phyloP scores from a whole-genome alignment of 2,797 vertebrate genomes.

The Pseudochaenichthys georgianus region DNA sequence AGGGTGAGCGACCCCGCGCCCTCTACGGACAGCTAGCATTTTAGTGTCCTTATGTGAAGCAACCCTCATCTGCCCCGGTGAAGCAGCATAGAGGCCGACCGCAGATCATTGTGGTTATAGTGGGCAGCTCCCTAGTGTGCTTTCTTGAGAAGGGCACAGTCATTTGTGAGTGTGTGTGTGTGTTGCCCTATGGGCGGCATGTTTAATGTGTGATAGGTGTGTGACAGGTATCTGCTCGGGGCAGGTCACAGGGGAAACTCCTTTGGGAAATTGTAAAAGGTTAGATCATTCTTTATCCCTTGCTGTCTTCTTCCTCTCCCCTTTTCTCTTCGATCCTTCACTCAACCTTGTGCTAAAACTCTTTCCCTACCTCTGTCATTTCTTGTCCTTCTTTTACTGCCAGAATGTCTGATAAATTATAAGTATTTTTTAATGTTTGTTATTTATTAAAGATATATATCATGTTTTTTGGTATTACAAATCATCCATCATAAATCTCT shows the following conservation, averaged over 20 bases:
- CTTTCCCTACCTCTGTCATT: background rate
- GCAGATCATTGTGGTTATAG: constrained; percentile 64
- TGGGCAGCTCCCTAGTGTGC: constrained; percentile 70
- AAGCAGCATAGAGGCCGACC: constrained; percentile 63
- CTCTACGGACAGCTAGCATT: constrained; percentile 51
- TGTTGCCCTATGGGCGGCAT: constrained; percentile 63
- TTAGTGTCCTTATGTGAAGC: constrained; percentile 52
- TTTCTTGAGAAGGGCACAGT: constrained; percentile 66
- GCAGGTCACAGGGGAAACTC: constrained; percentile 79
- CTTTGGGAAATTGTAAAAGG: constrained; percentile 78
- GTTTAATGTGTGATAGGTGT: constrained; percentile 77
- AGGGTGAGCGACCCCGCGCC: constrained; percentile 40
- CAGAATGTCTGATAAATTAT: constrained; percentile 13
- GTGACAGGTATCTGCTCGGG: constrained; percentile 81
- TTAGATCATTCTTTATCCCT: constrained; percentile 77
- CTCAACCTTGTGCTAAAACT: constrained; percentile 45
- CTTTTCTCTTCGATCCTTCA: constrained; percentile 44
- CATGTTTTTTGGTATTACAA: constrained; percentile 47
- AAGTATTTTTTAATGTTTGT: constrained; percentile 18
- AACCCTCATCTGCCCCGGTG: constrained; percentile 50
- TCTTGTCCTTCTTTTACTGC: constrained; percentile 9
- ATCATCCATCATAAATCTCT: constrained; percentile 58
- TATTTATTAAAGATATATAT: constrained; percentile 43
- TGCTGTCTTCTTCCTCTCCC: constrained; percentile 43
- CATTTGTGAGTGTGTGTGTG: constrained; percentile 40